phyloP scores from a whole-genome alignment of 2,888 invertebrate genomes.

The Priocnemis perturbator region DNA sequence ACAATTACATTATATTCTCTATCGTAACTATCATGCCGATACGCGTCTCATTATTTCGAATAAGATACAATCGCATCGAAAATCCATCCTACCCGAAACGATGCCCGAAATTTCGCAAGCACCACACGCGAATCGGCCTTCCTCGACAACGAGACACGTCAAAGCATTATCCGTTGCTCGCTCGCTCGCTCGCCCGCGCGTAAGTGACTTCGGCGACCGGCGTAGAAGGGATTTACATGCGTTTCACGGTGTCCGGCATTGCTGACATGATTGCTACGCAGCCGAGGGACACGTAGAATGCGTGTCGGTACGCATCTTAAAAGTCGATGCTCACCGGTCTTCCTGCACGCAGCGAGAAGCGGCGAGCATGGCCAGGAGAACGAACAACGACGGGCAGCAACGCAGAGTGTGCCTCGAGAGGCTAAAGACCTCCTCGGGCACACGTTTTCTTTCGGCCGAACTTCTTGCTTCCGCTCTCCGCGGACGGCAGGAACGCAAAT shows the following conservation, averaged over 20 bases:
- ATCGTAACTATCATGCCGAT: too few relatives aligned
- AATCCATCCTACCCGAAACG: too few relatives aligned
- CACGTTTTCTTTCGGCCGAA: slow-evolving; percentile 20
- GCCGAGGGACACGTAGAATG: slow-evolving; percentile 65
- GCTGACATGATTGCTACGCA: slow-evolving; percentile 72
- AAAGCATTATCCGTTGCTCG: too few relatives aligned
- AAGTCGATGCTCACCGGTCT: slow-evolving; percentile 56
- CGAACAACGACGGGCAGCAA: slow-evolving; percentile 8
- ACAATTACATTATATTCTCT: too few relatives aligned
- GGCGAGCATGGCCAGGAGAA: neutral
- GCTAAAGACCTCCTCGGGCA: slow-evolving; percentile 48
- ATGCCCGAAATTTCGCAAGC: too few relatives aligned
- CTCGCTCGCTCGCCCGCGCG: too few relatives aligned
- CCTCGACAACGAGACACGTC: too few relatives aligned
- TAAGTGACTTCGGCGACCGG: too few relatives aligned
- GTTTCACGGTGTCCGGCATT: slow-evolving; percentile 68
- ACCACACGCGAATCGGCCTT: too few relatives aligned
- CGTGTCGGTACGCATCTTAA: slow-evolving; percentile 70
- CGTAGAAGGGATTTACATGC: slow-evolving; percentile 70
- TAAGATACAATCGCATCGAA: too few relatives aligned
- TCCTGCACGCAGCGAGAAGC: slow-evolving; percentile 40
- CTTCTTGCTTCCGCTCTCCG: neutral
- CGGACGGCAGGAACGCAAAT: neutral
- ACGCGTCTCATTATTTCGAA: too few relatives aligned
- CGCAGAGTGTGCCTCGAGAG: slow-evolving; percentile 12